Evolutionary conservation across 2,113 vertebrate genomes (phyloP), one percentile per base, ranked within the genome.

Genomic region (Morone chrysops): DNA sequence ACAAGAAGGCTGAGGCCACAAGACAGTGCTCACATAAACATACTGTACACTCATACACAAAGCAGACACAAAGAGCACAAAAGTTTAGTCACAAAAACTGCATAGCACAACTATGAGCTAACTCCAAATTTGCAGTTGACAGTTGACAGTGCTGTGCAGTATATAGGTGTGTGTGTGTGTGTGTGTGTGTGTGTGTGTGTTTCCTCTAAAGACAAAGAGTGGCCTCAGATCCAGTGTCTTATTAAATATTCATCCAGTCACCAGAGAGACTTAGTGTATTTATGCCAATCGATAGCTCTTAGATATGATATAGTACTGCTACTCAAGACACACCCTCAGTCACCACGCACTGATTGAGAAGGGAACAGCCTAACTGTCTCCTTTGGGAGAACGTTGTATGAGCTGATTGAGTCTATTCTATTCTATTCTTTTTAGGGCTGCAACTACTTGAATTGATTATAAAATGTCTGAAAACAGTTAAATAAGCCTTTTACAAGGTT

Each of bases 211-310:
- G 86, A 86, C 82, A 89, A 87, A 92, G 65, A 83, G 68, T 90
- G 89, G 90, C 93, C 81, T 92, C 89, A 90, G 90, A 92, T 94
- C 89, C 88, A 90, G 90, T 93, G 83, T 90, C 92, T 89, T 90
- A 96, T 96, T 95, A 96, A 96, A 96, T 92, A 96, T 96, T 95
- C 86, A 96, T 95, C 84, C n/a, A 62, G 92, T 93, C 93, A 94
- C 94, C 92, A 93, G 90, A 90, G 91, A 92, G 90, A 92, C 89
- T 88, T 87, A 16, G 87, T 94, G 94, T 95, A 93, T 94, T 94
- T 93, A 90, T 93, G 90, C 88, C 94, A 93, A 96, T 96, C 95
- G 92, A 96, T 96, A 96, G 94, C 95, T 96, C 93, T 96, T 95
- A 96, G 94, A 96, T 95, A 94, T 95, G 94, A 96, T 95, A 93